Base-by-base conservation (phyloP, 1,140 invertebrate genomes). In the Zaprionus inermis region DNA sequence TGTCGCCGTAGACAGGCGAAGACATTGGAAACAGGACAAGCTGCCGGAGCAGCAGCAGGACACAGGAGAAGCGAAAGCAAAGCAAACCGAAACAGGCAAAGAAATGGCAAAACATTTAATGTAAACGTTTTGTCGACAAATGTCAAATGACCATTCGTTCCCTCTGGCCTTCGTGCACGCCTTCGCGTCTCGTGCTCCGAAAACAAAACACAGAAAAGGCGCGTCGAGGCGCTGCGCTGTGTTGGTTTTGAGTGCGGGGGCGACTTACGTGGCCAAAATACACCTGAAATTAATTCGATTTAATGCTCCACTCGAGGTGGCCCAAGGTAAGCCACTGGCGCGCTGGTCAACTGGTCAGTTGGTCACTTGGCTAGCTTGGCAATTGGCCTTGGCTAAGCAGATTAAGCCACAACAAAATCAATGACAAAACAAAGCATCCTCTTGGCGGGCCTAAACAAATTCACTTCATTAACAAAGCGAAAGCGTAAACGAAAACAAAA, bases 41-140 rank as follows among this genome's bases (percentile, higher is more conserved):
- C 52, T 24, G 54, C 61, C 24, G 41, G 55, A 57, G 58, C 49
- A 71, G 54, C 44, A 28, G 34, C 12, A 12, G 14, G 14, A 5
- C 34, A 38, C 46, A 54, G 52, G 64, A 44, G 72, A 76, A 44
- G 5, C 24, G 24, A 28, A 28, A 28, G 24, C 24, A 61, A 70
- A 28, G 32, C 60, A 64, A 60, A 59, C 41, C 66, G 73, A 54
- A 81, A 72, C 22, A 60, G 67, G 72, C 84, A 79, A 78, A 78
- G 83, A 83, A 81, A 78, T 77, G 80, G 74, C 84, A 78, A 83
- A 89, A 89, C 78, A 89, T 89, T 89, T 89, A 89, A 89, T 89
- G 84, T 89, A 89, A 89, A 89, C 84, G 84, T 89, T 89, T 89
- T 84, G 84, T 89, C 84, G 84, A 81, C 84, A 89, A 89, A 89